Evolutionary conservation across 2,113 vertebrate genomes (phyloP), one percentile per base, ranked within the genome.

Genomic region (zebrafish (Danio rerio)): DNA sequence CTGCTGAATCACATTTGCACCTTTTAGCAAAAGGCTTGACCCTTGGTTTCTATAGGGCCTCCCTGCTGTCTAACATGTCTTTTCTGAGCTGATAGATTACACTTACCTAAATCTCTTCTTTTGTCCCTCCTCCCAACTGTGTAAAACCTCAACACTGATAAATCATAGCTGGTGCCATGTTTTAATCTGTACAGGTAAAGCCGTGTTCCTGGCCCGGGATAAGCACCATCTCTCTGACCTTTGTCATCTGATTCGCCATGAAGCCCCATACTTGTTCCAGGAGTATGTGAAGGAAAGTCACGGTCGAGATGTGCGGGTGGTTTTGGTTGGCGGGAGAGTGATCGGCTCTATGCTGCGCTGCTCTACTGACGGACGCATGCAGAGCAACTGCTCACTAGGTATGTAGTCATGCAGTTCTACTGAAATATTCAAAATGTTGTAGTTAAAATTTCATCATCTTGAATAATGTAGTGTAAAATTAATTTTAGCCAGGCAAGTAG

Each of bases 241-340:
- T 88, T 96, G 95, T 87, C 96, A 97, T 83, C 86, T 97, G 88
- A 94, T 97, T 85, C 95, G 96, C 69, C 96, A 97, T 1, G 96
- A 97, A 0, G 94, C 95, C 11, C 96, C 96, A 65, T 97, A 96
- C 93, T 91, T 97, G 78, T 97, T 97, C 88, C 96, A 97, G 91
- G 95, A 97, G 89, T 97, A 97, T 0, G 95, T 97, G 83, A 96
- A 96, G 89, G 96, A 97, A 88, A 96, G 95, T 0, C 96, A 97
- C 0, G 96, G 96, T 9, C 94, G 95, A 4, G 96, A 97, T 6
- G 94, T 97, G 80, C 93, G 96, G 0, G 96, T 96, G 89, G 95
- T 97, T 18, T 93, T 97, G 71, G 96, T 97, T 1, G 96, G 96
- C 0, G 96, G 95, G 55, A 93, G 93, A 10, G 93, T 97, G 84